These are phyloP conservation scores for Aspidiotus rigidus DNA, from an alignment of 2,888 invertebrate genomes.

Conservation along the genomic window DNA sequence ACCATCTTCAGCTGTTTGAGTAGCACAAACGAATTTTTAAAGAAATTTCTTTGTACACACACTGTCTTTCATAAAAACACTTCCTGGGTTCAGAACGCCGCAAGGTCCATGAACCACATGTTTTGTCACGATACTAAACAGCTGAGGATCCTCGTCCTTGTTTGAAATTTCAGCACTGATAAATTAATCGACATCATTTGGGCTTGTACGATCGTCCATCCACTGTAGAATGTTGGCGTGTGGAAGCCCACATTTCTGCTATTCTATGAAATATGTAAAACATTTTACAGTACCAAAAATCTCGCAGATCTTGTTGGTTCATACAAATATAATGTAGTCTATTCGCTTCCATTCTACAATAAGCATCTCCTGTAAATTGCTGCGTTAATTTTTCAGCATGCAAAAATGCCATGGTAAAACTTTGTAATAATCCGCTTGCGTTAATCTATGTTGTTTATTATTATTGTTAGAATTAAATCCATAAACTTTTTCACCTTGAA, in stretches of 20 bases:
- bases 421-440: too few relatives aligned
- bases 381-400: too few relatives aligned
- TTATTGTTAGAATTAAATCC: background rate
- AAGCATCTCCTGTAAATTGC: too few relatives aligned
- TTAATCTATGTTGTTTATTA: too few relatives aligned
- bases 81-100: constrained; percentile 36
- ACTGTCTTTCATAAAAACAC: constrained; percentile 39
- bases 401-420: too few relatives aligned
- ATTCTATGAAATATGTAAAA: background rate
- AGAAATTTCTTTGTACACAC: constrained; percentile 38
- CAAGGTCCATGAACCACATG: constrained; percentile 43
- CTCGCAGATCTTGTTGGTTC: too few relatives aligned
- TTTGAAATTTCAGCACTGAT: constrained; percentile 41
- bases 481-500: background rate
- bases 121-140: constrained; percentile 39
- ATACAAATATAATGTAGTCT: too few relatives aligned
- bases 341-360: too few relatives aligned
- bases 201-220: constrained; percentile 40
- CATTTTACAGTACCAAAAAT: background rate
- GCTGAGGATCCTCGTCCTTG: constrained; percentile 36
- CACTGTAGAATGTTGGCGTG: constrained; percentile 35
- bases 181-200: constrained; percentile 41
- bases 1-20: constrained; percentile 40
- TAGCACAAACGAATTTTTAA: constrained; percentile 38
- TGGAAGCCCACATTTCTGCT: too few relatives aligned